phyloP scores from a whole-genome alignment of 2,113 vertebrate species.

The Tyrannus savana region DNA sequence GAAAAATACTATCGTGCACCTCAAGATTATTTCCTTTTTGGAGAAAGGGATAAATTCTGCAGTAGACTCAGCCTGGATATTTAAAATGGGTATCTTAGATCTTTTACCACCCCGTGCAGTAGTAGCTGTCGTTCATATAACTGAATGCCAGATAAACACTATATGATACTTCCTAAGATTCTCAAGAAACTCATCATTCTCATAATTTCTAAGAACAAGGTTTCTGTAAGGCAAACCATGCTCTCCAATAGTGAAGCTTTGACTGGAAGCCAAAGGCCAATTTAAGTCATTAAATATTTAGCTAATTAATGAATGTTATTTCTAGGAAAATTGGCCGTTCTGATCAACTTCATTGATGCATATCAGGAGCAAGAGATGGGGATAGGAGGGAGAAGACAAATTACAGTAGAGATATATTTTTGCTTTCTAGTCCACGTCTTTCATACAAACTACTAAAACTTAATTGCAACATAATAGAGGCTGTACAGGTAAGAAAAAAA shows the following conservation, averaged over 20 bases:
- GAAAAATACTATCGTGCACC: slow-evolving; percentile 71
- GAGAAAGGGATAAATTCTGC: slow-evolving; percentile 58
- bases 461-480: slow-evolving; percentile 80
- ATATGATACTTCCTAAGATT: slow-evolving; percentile 53
- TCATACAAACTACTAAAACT: slow-evolving; percentile 83
- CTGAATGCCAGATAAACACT: slow-evolving; percentile 55
- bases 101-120: slow-evolving; percentile 6
- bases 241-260: slow-evolving; percentile 64
- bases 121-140: slow-evolving; percentile 36
- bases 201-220: slow-evolving; percentile 55
- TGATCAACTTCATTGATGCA: slow-evolving; percentile 61
- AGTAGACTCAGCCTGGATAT: slow-evolving; percentile 57
- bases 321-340: slow-evolving; percentile 46
- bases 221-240: slow-evolving; percentile 71
- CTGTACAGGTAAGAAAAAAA: slow-evolving; percentile 82
- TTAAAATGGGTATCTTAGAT: slow-evolving; percentile 30
- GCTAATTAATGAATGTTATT: slow-evolving; percentile 19
- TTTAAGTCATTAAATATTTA: slow-evolving; percentile 58
- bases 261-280: slow-evolving; percentile 70
- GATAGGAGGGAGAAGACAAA: slow-evolving; percentile 64
- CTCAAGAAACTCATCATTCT: slow-evolving; percentile 58
- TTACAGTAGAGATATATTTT: slow-evolving; percentile 76
- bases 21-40: slow-evolving; percentile 46
- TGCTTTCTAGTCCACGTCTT: slow-evolving; percentile 82
- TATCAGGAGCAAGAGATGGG: slow-evolving; percentile 61